Evolutionary conservation across 23 tunicate genomes (phyloP).

Genomic region (Phallusia fumigata): DNA sequence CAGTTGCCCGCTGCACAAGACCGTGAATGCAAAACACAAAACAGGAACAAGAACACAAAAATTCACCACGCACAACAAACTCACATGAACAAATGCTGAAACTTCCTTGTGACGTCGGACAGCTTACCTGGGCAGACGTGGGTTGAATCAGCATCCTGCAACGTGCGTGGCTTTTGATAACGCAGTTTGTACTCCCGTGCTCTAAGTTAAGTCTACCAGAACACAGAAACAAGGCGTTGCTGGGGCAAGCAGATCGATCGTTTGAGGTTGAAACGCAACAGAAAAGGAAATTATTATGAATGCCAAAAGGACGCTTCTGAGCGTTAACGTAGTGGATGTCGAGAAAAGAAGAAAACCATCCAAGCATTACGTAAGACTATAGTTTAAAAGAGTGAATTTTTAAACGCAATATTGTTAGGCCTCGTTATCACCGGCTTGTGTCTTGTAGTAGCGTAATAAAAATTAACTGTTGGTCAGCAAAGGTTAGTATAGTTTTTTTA

Average conservation of each 20-base stretch:
- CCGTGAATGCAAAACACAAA: too few relatives aligned
- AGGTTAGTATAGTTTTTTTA: not conserved
- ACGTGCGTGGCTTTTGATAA: not conserved
- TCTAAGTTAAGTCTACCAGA: too few relatives aligned
- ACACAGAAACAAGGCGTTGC: too few relatives aligned
- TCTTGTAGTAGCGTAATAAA: not conserved
- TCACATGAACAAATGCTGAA: too few relatives aligned
- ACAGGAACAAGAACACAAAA: too few relatives aligned
- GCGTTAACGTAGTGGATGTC: constrained; percentile 42
- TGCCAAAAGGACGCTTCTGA: constrained; percentile 9
- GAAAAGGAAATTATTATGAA: not conserved
- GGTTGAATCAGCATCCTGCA: constrained; percentile 3
- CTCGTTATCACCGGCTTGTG: not conserved
- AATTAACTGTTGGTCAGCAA: not conserved
- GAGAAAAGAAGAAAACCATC: constrained; percentile 67
- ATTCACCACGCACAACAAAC: too few relatives aligned
- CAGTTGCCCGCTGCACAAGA: too few relatives aligned
- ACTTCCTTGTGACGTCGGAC: too few relatives aligned
- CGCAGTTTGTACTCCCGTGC: too few relatives aligned
- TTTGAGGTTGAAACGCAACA: not conserved
- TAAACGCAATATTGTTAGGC: not conserved
- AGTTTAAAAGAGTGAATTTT: not conserved
- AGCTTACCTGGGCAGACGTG: not conserved
- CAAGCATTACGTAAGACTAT: constrained; percentile 70
- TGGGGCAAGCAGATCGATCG: not conserved